phyloP scores from a whole-genome alignment of 2,888 invertebrate species.

The Eristalis pertinax region DNA sequence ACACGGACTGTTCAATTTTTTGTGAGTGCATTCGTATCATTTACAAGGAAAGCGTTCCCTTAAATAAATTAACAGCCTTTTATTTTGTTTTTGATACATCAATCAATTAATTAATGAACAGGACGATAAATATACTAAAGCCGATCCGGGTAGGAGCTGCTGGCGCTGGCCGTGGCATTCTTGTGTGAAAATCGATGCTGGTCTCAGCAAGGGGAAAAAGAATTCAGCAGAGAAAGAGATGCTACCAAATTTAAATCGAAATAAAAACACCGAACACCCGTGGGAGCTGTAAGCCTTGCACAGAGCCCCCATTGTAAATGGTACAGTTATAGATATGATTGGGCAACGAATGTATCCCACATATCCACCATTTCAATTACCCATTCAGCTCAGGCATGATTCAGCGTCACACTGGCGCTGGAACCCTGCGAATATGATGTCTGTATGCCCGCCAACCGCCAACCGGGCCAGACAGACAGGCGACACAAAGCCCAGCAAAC shows the following conservation, averaged over 20 bases:
- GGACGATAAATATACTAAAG: slow-evolving; percentile 26
- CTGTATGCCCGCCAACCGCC: slow-evolving; percentile 21
- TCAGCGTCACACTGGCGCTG: slow-evolving; percentile 39
- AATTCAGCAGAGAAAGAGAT: slow-evolving; percentile 17
- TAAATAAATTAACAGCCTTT: slow-evolving; percentile 20
- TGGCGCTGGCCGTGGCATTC: neutral
- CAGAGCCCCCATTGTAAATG: slow-evolving; percentile 28
- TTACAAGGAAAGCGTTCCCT: neutral
- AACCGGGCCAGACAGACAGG: slow-evolving; percentile 38
- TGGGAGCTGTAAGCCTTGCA: slow-evolving; percentile 7
- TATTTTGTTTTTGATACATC: slow-evolving; percentile 6
- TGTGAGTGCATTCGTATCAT: neutral
- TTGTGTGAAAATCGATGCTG: slow-evolving; percentile 43
- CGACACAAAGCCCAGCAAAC: neutral
- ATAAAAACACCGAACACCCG: slow-evolving; percentile 4
- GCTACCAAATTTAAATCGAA: neutral
- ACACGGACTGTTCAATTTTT: neutral
- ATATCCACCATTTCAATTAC: slow-evolving; percentile 65
- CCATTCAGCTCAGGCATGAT: slow-evolving; percentile 51
- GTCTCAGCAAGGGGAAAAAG: neutral
- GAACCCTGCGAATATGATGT: slow-evolving; percentile 38
- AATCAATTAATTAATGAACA: slow-evolving; percentile 34
- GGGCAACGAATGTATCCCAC: slow-evolving; percentile 30
- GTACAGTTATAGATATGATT: slow-evolving; percentile 21
- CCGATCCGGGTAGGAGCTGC: neutral